phyloP scores from a whole-genome alignment of 1,140 invertebrate genomes.

The Euwallacea similis region DNA sequence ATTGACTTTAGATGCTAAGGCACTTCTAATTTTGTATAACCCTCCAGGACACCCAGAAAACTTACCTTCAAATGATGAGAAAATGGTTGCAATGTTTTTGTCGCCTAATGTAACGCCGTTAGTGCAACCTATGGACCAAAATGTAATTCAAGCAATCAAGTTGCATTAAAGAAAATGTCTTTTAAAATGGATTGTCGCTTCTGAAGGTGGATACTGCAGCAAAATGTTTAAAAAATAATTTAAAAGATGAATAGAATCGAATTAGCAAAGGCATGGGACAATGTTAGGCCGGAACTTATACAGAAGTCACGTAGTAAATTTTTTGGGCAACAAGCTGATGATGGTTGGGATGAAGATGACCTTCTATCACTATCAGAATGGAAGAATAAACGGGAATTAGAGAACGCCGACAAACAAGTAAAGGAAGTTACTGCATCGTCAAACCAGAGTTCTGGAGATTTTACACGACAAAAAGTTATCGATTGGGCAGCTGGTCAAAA shows the following conservation, averaged over 20 bases:
- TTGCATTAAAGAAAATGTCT: conserved; percentile 40
- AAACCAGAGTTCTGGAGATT: not conserved
- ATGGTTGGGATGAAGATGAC: conserved; percentile 15
- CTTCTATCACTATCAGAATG: not conserved
- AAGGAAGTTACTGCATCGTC: not conserved
- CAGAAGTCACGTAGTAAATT: conserved; percentile 4
- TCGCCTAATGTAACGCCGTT: too few relatives aligned
- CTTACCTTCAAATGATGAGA: conserved; percentile 33
- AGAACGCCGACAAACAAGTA: not conserved
- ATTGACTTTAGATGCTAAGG: conserved; percentile 28
- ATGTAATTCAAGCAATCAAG: conserved; percentile 47
- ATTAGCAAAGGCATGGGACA: conserved; percentile 5
- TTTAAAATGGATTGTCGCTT: conserved; percentile 12
- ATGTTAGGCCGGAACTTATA: conserved; percentile 8
- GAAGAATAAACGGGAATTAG: not conserved
- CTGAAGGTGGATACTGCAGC: conserved; percentile 14
- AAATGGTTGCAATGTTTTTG: conserved; percentile 47
- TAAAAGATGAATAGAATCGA: conserved; percentile 20
- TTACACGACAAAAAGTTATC: not conserved
- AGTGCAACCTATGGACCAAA: conserved; percentile 55
- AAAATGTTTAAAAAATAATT: conserved; percentile 9
- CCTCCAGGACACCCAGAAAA: conserved; percentile 37
- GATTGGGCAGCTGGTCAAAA: conserved; percentile 4
- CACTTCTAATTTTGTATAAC: conserved; percentile 48
- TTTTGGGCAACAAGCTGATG: too few relatives aligned